phyloP scores from a whole-genome alignment of 2,797 vertebrate species.

The Fratercula arctica region DNA sequence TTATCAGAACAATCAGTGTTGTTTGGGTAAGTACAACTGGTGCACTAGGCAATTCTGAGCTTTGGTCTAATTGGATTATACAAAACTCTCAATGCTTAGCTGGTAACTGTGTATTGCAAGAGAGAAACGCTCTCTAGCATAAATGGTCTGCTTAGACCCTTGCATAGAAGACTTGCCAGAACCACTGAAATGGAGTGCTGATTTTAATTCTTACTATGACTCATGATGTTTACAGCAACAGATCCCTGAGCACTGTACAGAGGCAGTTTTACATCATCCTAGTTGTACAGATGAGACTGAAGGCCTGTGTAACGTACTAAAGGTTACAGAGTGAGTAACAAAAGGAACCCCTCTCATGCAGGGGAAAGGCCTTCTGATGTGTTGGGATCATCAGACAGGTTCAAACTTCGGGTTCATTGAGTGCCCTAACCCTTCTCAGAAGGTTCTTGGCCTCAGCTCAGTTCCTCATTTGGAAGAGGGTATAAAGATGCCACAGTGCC shows the following conservation, averaged over 20 bases:
- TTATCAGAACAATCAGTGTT: neutral
- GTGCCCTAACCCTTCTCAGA: neutral
- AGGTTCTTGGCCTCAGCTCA: neutral
- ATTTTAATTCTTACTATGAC: neutral
- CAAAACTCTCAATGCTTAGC: neutral
- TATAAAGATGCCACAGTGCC: neutral
- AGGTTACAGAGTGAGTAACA: neutral
- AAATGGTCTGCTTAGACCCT: neutral
- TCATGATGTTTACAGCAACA: neutral
- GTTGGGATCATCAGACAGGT: neutral
- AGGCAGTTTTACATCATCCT: neutral
- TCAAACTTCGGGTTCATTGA: neutral
- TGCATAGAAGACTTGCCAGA: neutral
- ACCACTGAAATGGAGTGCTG: neutral
- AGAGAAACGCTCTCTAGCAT: neutral
- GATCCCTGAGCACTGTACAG: neutral
- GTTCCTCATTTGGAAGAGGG: neutral
- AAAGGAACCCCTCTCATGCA: neutral
- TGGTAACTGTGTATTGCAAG: neutral
- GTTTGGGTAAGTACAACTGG: slow-evolving; percentile 48
- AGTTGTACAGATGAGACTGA: neutral
- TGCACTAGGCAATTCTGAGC: neutral
- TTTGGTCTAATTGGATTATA: neutral
- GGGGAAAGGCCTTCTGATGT: neutral
- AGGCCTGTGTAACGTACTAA: neutral